A percentile compares a stretch with the other conserved stretches of the same genome.
Conservation (phyloP, 2,888 invertebrate genomes). For the Campoplex capitator region DNA sequence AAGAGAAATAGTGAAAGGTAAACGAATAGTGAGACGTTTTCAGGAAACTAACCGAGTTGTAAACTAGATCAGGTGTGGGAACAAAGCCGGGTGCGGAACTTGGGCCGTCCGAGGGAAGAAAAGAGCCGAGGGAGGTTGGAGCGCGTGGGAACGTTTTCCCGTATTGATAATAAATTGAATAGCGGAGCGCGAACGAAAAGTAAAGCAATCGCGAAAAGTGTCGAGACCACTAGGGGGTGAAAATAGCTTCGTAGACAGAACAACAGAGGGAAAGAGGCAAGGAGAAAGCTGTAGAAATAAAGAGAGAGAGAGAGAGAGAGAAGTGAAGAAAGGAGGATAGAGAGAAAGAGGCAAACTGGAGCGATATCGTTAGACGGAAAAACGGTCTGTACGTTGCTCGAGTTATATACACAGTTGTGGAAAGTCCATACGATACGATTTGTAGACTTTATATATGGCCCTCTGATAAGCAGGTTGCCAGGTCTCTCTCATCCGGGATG, state of each 20-base stretch:
- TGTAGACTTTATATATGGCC: neutral
- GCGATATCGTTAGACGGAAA: slow-evolving; percentile 52
- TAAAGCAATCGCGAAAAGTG: slow-evolving; percentile 65
- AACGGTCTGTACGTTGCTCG: slow-evolving; percentile 24
- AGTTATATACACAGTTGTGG: slow-evolving; percentile 25
- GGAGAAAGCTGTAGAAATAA: slow-evolving; percentile 8
- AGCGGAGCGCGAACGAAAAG: slow-evolving; percentile 47
- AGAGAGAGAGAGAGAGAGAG: slow-evolving; percentile 9
- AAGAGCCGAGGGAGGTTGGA: slow-evolving; percentile 24
- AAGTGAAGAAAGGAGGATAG: neutral
- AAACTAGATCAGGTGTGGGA: slow-evolving; percentile 65
- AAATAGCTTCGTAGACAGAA: slow-evolving; percentile 32
- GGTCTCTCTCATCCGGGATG: slow-evolving; percentile 26
- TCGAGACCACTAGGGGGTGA: slow-evolving; percentile 27
- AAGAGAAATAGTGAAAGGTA: slow-evolving; percentile 26
- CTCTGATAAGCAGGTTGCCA: slow-evolving; percentile 34
- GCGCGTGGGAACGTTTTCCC: slow-evolving; percentile 34
- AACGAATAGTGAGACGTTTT: slow-evolving; percentile 49
- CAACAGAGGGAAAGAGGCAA: neutral
- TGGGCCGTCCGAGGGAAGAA: slow-evolving; percentile 21
- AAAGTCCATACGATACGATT: slow-evolving; percentile 24
- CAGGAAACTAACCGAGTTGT: slow-evolving; percentile 65
- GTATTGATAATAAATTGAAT: slow-evolving; percentile 68
- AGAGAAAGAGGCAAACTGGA: slow-evolving; percentile 9
- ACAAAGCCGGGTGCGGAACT: slow-evolving; percentile 65